These are phyloP conservation scores for Catharus minimus DNA, from an alignment of 2,113 vertebrate species.

Conservation along the genomic window DNA sequence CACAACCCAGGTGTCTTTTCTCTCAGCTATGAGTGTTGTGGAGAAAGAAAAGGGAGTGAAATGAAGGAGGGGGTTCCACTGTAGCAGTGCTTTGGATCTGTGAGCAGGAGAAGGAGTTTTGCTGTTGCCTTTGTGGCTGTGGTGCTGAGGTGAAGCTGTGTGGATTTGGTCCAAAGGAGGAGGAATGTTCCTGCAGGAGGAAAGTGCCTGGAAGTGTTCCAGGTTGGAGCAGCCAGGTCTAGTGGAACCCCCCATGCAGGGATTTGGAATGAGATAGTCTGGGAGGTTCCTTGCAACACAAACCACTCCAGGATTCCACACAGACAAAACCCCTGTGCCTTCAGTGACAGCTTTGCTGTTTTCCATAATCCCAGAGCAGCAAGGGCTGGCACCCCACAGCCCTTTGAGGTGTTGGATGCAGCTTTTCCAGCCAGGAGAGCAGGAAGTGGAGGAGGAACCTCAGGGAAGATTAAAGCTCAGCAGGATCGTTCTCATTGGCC, in stretches of 20 bases:
- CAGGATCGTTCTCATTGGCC: conserved; percentile 5
- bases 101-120: neutral
- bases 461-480: conserved; percentile 21
- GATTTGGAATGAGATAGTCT: neutral
- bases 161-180: neutral
- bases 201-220: neutral
- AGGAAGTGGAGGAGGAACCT: neutral
- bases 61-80: neutral
- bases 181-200: neutral
- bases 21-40: neutral
- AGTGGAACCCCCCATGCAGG: accelerated
- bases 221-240: neutral
- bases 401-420: neutral
- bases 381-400: neutral
- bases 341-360: accelerated
- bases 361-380: neutral
- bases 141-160: accelerated
- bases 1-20: neutral
- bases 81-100: neutral
- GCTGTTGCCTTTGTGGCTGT: accelerated
- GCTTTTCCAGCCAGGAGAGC: neutral
- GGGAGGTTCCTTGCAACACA: neutral
- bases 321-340: neutral
- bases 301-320: neutral
- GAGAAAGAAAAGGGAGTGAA: no score